These are phyloP conservation scores for Bombus picipes DNA, from an alignment of 1,140 invertebrate species.

Conservation along the genomic window DNA sequence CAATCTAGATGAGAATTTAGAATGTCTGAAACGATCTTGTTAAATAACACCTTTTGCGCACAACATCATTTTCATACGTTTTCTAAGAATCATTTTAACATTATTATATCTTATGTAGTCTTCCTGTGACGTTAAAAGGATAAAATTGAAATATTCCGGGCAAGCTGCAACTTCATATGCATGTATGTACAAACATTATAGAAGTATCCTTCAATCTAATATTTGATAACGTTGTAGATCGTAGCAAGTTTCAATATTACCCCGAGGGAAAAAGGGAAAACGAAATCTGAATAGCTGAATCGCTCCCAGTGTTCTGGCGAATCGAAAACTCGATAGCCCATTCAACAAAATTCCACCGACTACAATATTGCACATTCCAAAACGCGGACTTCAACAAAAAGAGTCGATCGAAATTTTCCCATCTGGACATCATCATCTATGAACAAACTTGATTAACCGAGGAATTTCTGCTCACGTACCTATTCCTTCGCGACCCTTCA, in stretches of 20 bases:
- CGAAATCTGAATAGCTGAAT: background rate
- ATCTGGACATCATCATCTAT: background rate
- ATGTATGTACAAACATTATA: background rate
- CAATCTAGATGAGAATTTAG: background rate
- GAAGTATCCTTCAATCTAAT: background rate
- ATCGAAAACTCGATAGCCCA: background rate
- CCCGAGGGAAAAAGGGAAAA: background rate
- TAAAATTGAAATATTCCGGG: background rate
- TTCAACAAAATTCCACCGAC: background rate
- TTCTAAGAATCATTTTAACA: background rate
- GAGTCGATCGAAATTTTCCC: background rate
- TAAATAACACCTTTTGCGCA: background rate
- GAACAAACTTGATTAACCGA: conserved; percentile 21
- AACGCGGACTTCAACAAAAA: background rate
- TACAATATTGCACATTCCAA: background rate
- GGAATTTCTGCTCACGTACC: background rate
- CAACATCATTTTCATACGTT: background rate
- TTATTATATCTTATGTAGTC: background rate
- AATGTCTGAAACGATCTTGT: background rate
- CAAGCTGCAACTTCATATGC: too few relatives aligned
- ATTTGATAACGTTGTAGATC: background rate
- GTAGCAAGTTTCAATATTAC: conserved; percentile 2
- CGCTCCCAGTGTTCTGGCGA: background rate
- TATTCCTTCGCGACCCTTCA: too few relatives aligned
- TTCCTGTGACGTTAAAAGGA: too few relatives aligned